These are phyloP conservation scores for Dipodomys ordii DNA, from an alignment of 2,113 vertebrate species.

Conservation along the genomic window DNA sequence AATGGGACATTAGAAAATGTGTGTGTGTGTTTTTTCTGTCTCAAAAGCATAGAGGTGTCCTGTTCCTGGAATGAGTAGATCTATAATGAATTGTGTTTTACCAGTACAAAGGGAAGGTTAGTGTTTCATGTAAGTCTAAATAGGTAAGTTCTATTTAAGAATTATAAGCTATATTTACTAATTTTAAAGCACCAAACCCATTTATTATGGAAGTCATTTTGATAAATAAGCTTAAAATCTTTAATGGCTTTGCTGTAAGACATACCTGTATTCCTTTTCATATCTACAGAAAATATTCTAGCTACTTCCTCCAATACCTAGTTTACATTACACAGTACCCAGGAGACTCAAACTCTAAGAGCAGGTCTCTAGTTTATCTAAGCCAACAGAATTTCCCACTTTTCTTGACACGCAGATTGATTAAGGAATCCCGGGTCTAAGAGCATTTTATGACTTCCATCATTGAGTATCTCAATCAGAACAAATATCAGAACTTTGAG, in stretches of 20 bases:
- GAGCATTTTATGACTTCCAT: neutral
- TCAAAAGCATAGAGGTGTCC: neutral
- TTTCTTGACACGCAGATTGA: neutral
- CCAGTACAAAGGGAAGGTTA: neutral
- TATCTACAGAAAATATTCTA: neutral
- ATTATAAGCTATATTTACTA: neutral
- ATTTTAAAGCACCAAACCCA: neutral
- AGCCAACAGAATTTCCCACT: neutral
- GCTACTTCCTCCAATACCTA: neutral
- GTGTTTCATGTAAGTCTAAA: neutral
- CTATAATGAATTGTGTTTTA: neutral
- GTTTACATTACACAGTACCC: neutral
- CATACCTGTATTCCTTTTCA: neutral
- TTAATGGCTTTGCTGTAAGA: neutral
- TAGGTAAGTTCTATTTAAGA: neutral
- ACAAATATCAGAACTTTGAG: neutral
- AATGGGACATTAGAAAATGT: slow-evolving; percentile 33
- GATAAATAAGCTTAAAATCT: neutral
- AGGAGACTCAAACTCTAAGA: neutral
- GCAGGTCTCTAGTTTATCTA: neutral
- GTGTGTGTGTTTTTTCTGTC: slow-evolving; percentile 14
- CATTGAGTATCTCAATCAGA: neutral
- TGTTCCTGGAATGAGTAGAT: neutral
- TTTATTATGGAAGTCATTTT: neutral
- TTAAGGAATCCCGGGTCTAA: neutral